A percentile compares a stretch with the other conserved stretches of the same genome.
Evolutionary conservation across 2,888 invertebrate genomes (phyloP).

Genomic region (Hemithea aestivaria): DNA sequence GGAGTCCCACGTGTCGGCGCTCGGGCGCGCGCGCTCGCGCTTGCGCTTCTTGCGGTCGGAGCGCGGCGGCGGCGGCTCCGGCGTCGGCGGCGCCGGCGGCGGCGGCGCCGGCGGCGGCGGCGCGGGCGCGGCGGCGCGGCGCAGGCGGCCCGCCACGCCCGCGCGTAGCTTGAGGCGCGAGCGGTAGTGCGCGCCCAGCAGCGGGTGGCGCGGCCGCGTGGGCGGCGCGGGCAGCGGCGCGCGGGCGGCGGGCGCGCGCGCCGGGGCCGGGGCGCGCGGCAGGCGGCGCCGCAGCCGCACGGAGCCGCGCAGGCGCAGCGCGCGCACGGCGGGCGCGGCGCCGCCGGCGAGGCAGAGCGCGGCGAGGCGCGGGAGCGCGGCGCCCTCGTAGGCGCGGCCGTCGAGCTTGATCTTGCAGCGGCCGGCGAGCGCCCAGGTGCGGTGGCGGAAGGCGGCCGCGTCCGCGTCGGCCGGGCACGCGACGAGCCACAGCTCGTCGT

Average conservation of each 20-base stretch:
- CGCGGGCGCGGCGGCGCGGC: background rate
- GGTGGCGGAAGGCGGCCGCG: no score
- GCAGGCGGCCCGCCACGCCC: background rate
- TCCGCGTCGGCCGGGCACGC: no score
- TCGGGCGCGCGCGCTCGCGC: no score
- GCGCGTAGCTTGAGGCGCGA: slow-evolving; percentile 56
- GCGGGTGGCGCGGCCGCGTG: slow-evolving; percentile 22
- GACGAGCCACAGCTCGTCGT: no score
- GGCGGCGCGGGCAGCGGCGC: background rate
- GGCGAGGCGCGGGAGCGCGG: no score
- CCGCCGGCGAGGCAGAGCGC: no score
- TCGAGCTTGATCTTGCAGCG: no score
- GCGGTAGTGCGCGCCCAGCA: slow-evolving; percentile 50
- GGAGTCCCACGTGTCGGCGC: slow-evolving; percentile 56
- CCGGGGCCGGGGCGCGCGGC: background rate
- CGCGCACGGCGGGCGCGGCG: no score
- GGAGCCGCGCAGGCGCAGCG: background rate
- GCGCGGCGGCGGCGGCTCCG: background rate
- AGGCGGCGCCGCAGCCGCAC: background rate
- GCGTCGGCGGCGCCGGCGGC: background rate
- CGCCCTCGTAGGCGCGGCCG: no score
- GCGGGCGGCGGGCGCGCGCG: background rate
- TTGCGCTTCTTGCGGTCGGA: no score
- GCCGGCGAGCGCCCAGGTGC: no score
- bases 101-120: background rate